These are phyloP conservation scores for Microhierax caerulescens DNA, from an alignment of 2,797 vertebrate species.

Conservation along the genomic window DNA sequence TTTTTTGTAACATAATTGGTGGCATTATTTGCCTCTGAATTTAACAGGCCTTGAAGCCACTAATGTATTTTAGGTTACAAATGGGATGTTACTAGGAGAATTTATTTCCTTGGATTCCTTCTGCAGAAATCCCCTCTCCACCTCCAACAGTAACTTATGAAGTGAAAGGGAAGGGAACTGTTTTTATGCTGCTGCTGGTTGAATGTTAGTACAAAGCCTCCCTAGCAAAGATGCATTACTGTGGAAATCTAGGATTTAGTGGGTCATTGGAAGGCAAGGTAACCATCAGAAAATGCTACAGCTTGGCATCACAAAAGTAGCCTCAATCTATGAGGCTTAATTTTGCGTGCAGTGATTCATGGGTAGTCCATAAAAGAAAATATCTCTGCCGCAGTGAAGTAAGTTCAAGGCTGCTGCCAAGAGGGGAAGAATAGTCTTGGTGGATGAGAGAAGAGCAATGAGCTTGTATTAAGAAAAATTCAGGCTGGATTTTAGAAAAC, in stretches of 20 bases:
- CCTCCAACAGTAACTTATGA: neutral
- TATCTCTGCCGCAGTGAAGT: neutral
- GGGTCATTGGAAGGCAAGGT: slow-evolving; percentile 6
- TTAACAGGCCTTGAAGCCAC: neutral
- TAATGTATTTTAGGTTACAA: neutral
- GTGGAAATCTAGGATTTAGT: slow-evolving; percentile 18
- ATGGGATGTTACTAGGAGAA: neutral
- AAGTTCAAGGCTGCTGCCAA: neutral
- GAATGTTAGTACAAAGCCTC: neutral
- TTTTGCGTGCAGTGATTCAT: neutral
- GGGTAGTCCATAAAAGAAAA: neutral
- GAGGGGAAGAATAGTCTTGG: neutral
- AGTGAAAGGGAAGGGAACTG: neutral
- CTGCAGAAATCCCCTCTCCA: neutral
- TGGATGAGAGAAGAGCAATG: neutral
- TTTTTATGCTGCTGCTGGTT: neutral
- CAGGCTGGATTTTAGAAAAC: slow-evolving; percentile 10
- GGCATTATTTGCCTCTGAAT: neutral
- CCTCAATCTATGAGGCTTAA: neutral
- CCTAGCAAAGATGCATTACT: neutral
- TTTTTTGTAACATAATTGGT: neutral
- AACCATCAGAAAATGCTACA: neutral
- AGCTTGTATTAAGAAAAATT: slow-evolving; percentile 1
- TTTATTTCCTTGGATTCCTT: neutral
- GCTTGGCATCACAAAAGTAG: neutral